Conservation (phyloP, 1,140 invertebrate genomes). For the Periplaneta americana region DNA sequence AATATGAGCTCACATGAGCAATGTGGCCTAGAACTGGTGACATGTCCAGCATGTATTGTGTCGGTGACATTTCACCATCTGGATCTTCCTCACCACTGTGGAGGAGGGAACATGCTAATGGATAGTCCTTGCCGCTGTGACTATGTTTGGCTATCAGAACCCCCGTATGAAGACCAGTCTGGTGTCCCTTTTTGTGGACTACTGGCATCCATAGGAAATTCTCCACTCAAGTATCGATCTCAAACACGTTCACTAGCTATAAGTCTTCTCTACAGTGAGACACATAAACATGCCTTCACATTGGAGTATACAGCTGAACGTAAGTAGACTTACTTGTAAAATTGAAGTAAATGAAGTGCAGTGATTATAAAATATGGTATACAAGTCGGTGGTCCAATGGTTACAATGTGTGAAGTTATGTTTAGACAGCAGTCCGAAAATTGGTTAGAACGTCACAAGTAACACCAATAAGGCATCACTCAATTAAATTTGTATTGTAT, state of each 20-base stretch:
- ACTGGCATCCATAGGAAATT: constrained; percentile 29
- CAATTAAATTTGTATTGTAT: no score
- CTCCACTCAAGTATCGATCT: constrained; percentile 47
- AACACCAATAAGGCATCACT: no score
- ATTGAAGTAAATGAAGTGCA: no score
- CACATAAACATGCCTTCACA: constrained; percentile 57
- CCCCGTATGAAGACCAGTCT: constrained; percentile 56
- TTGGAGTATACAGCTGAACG: constrained; percentile 59
- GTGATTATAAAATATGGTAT: no score
- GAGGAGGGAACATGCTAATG: constrained; percentile 23
- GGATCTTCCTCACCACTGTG: constrained; percentile 37
- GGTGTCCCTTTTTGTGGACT: constrained; percentile 54
- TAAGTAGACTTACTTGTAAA: constrained; percentile 47
- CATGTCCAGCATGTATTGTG: constrained; percentile 65
- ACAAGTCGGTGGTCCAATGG: no score
- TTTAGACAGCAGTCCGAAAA: no score
- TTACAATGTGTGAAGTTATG: no score
- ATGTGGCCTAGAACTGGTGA: constrained; percentile 61
- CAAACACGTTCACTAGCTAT: constrained; percentile 55
- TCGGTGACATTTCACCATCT: constrained; percentile 51
- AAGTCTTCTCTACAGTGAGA: constrained; percentile 53
- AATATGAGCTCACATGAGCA: constrained; percentile 37
- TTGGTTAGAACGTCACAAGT: no score
- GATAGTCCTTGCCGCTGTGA: constrained; percentile 41
- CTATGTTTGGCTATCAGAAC: constrained; percentile 62